Evolutionary conservation across 2,888 invertebrate species (phyloP).

Genomic region (Prenolepis imparis): DNA sequence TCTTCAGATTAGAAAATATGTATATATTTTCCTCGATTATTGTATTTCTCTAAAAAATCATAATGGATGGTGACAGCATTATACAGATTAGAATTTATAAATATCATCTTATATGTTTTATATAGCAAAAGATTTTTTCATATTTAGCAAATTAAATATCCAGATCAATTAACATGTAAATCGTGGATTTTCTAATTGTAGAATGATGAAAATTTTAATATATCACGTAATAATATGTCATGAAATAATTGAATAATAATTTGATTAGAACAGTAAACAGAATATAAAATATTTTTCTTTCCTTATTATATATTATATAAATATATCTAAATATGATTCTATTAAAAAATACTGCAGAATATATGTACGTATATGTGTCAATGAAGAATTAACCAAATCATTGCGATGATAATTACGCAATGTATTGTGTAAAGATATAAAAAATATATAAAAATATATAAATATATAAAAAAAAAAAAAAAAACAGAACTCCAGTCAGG

Average conservation of each 20-base stretch:
- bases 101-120: neutral
- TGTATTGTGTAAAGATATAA: neutral
- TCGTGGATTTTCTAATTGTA: neutral
- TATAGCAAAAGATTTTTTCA: neutral
- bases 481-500: neutral
- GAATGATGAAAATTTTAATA: neutral
- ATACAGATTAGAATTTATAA: neutral
- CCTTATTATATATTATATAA: neutral
- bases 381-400: neutral
- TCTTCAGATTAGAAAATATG: neutral
- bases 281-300: neutral
- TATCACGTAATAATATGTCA: neutral
- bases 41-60: neutral
- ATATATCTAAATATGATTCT: neutral
- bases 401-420: neutral
- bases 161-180: neutral
- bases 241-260: neutral
- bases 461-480: too few species aligned
- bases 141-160: neutral
- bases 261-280: neutral
- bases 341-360: neutral
- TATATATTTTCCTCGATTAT: neutral
- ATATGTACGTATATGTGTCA: neutral
- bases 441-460: too few species aligned
- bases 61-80: neutral